These are phyloP conservation scores for Leptopilina drosophilae DNA, from an alignment of 2,888 invertebrate species.

Conservation along the genomic window DNA sequence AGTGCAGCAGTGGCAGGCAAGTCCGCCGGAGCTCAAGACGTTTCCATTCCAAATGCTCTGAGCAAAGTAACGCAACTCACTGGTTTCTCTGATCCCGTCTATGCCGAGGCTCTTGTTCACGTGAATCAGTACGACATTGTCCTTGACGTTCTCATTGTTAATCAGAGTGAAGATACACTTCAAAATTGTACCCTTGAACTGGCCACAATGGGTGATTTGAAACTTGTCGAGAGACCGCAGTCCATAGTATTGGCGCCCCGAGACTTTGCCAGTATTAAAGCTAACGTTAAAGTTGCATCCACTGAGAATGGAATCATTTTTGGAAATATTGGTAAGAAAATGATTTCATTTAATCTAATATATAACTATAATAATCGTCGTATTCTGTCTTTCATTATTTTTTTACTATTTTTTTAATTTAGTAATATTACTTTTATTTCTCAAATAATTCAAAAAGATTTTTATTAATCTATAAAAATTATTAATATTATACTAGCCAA, in stretches of 20 bases:
- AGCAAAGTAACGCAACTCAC: slow-evolving; percentile 96
- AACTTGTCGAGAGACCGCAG: slow-evolving; percentile 97
- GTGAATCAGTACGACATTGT: slow-evolving; percentile 99
- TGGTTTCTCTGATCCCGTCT: slow-evolving; percentile 99
- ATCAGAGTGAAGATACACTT: slow-evolving; percentile 98
- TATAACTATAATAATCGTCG: no score
- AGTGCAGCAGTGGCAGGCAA: slow-evolving; percentile 91
- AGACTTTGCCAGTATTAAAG: slow-evolving; percentile 98
- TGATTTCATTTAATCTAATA: background rate
- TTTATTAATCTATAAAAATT: no score
- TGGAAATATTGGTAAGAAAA: slow-evolving; percentile 92
- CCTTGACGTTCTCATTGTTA: slow-evolving; percentile 97
- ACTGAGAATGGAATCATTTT: slow-evolving; percentile 99
- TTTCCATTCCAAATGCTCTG: slow-evolving; percentile 80
- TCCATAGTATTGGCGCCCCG: slow-evolving; percentile 97
- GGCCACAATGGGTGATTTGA: slow-evolving; percentile 98
- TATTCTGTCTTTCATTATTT: no score
- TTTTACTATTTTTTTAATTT: no score
- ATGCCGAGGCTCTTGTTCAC: slow-evolving; percentile 99
- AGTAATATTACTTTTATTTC: no score
- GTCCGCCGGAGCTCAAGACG: slow-evolving; percentile 76
- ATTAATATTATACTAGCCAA: no score
- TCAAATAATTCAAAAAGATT: no score
- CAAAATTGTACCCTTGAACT: slow-evolving; percentile 98
- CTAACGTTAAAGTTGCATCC: slow-evolving; percentile 99